phyloP scores from a whole-genome alignment of 2,888 invertebrate genomes.

The Drosophila kambysellisi region DNA sequence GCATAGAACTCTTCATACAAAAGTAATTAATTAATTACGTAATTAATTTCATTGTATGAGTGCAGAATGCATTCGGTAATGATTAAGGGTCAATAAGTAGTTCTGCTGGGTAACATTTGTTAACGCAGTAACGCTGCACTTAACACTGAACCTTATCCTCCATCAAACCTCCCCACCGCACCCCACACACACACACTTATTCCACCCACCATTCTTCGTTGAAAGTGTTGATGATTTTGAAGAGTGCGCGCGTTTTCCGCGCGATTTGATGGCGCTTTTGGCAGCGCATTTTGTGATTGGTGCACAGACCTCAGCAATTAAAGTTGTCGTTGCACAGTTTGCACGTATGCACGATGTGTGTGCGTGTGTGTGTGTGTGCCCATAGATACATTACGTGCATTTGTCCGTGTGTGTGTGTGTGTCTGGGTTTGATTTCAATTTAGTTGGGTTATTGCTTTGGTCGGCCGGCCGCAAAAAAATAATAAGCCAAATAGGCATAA shows the following conservation, averaged over 20 bases:
- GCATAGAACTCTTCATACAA: background rate
- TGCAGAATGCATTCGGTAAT: background rate
- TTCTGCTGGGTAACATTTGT: conserved; percentile 47
- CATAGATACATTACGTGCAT: background rate
- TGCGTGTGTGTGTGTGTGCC: background rate
- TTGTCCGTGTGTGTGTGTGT: conserved; percentile 13
- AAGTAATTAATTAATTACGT: background rate
- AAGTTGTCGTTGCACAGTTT: conserved; percentile 57
- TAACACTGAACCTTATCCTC: conserved; percentile 59
- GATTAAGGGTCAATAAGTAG: background rate
- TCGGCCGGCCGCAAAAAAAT: conserved; percentile 59
- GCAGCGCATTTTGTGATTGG: conserved; percentile 65
- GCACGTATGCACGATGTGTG: background rate
- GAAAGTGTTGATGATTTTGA: conserved; percentile 66
- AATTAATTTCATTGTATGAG: background rate
- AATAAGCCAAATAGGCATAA: conserved; percentile 66
- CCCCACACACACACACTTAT: background rate
- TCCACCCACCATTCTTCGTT: conserved; percentile 13
- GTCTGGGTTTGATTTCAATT: conserved; percentile 75
- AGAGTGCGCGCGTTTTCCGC: conserved; percentile 66
- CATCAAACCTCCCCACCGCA: background rate
- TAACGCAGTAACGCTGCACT: conserved; percentile 68
- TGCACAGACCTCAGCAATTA: conserved; percentile 61
- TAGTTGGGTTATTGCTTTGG: conserved; percentile 71
- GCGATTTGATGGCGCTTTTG: conserved; percentile 76